phyloP scores from a whole-genome alignment of 1,140 invertebrate genomes.

The Cryptotermes secundus region DNA sequence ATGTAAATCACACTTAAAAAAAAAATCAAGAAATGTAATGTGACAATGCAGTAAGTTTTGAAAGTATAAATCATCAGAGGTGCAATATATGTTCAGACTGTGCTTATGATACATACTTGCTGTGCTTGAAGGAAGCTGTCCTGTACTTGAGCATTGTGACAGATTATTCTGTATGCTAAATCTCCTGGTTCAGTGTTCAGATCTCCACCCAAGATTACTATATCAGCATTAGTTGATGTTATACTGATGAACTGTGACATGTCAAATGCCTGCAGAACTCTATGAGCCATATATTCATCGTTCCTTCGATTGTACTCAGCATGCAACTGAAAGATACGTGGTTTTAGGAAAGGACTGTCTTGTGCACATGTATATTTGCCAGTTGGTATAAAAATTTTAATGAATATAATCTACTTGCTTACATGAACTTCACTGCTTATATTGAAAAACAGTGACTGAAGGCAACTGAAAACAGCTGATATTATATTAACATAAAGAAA shows the following conservation, averaged over 20 bases:
- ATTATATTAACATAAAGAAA: too few relatives aligned
- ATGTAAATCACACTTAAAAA: too few relatives aligned
- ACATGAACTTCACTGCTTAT: too few relatives aligned
- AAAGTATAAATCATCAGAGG: not conserved
- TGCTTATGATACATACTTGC: not conserved
- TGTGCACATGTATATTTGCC: too few relatives aligned
- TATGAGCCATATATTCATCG: slow-evolving; percentile 88
- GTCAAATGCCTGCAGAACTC: slow-evolving; percentile 90
- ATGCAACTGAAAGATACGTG: slow-evolving; percentile 68
- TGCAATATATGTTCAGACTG: not conserved
- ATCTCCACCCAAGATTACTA: slow-evolving; percentile 87
- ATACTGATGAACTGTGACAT: slow-evolving; percentile 89
- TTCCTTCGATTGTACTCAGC: slow-evolving; percentile 86
- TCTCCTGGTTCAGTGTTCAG: slow-evolving; percentile 88
- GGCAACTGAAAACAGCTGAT: too few relatives aligned
- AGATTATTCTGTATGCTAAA: slow-evolving; percentile 69
- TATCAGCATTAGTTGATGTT: slow-evolving; percentile 74
- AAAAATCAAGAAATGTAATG: too few relatives aligned
- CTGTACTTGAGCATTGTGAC: slow-evolving; percentile 50
- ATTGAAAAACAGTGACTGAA: too few relatives aligned
- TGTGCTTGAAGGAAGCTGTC: slow-evolving; percentile 49
- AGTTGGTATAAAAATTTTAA: too few relatives aligned
- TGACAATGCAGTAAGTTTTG: not conserved
- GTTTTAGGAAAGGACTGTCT: too few relatives aligned
- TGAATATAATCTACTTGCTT: too few relatives aligned